Conservation (phyloP, 2,888 invertebrate genomes). For the Syrista parreyssii region DNA sequence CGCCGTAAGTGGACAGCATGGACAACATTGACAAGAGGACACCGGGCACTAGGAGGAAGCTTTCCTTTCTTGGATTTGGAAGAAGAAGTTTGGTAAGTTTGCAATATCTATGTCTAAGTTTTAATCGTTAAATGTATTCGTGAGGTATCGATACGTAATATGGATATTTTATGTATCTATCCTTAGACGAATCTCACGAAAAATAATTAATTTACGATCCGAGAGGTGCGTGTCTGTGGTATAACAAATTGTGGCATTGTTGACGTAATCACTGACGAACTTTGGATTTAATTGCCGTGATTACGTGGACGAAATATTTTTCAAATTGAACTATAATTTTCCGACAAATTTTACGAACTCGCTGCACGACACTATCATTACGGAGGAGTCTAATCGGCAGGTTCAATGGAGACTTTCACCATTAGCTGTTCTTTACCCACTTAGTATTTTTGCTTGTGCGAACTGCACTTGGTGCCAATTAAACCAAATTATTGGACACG, state of each 20-base stretch:
- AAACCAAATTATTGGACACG: neutral
- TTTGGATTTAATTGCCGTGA: neutral
- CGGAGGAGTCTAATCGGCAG: neutral
- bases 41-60: conserved; percentile 73
- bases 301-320: neutral
- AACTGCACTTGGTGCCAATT: neutral
- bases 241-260: neutral
- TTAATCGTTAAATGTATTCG: too few relatives aligned
- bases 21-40: conserved; percentile 43
- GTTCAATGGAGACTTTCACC: neutral
- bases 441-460: neutral
- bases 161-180: neutral
- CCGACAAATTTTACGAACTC: neutral
- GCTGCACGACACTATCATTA: neutral
- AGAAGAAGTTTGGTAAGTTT: conserved; percentile 69
- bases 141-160: neutral
- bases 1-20: conserved; percentile 50
- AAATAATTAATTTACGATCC: too few relatives aligned
- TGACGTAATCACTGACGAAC: neutral
- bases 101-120: neutral
- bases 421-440: neutral
- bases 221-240: too few relatives aligned
- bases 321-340: neutral
- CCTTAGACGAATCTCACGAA: too few relatives aligned
- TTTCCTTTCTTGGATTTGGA: conserved; percentile 80